These are phyloP conservation scores for Tauraco erythrolophus DNA, from an alignment of 2,113 vertebrate species.

Conservation along the genomic window DNA sequence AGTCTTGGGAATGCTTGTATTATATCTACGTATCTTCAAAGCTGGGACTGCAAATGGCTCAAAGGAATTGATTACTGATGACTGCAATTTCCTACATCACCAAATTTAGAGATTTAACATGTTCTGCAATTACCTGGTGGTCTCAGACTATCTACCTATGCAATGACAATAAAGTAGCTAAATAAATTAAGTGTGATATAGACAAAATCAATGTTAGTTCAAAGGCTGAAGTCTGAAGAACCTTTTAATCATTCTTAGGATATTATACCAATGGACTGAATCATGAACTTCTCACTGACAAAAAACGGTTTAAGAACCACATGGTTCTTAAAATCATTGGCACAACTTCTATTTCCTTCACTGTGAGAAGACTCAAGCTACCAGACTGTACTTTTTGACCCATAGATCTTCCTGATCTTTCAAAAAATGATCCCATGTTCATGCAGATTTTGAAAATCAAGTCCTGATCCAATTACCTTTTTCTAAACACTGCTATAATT, in stretches of 20 bases:
- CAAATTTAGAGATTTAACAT: neutral
- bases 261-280: neutral
- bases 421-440: neutral
- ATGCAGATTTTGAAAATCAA: neutral
- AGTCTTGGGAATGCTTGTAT: neutral
- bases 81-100: neutral
- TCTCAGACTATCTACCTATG: neutral
- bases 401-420: neutral
- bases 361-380: neutral
- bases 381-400: neutral
- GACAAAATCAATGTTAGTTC: neutral
- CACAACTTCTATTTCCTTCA: neutral
- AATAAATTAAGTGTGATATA: neutral
- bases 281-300: neutral
- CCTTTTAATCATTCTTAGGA: neutral
- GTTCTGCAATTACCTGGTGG: neutral
- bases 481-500: neutral
- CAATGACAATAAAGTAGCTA: neutral
- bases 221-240: conserved; percentile 18
- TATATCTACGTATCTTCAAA: neutral
- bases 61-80: neutral
- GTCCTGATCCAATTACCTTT: neutral
- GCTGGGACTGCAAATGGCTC: neutral
- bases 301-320: neutral
- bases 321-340: neutral